A percentile compares a stretch with the other conserved stretches of the same genome.
Evolutionary conservation across 2,888 invertebrate genomes (phyloP).

Genomic region (Acronicta aceris): DNA sequence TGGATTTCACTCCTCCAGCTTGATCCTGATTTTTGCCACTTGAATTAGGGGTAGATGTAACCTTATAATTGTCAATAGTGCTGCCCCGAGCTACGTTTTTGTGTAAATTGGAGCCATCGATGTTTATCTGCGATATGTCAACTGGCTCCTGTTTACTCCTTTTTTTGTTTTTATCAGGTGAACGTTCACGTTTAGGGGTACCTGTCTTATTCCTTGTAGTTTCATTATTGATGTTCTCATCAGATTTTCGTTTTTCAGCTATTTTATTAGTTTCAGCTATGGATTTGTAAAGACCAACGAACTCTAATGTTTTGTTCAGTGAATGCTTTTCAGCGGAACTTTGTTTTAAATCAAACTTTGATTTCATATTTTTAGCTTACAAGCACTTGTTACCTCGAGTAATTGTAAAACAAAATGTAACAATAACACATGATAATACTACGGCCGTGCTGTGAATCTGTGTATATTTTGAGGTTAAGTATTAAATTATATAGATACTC

Average conservation of each 20-base stretch:
- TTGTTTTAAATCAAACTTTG: slow-evolving; percentile 65
- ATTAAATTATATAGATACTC: too few species aligned
- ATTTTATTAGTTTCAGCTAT: slow-evolving; percentile 66
- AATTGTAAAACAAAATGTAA: slow-evolving; percentile 29
- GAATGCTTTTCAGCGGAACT: slow-evolving; percentile 54
- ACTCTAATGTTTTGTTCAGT: slow-evolving; percentile 70
- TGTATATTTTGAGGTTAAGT: slow-evolving; percentile 49
- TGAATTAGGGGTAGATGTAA: slow-evolving; percentile 68
- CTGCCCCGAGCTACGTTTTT: slow-evolving; percentile 45
- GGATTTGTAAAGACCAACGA: slow-evolving; percentile 74
- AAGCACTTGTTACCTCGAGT: slow-evolving; percentile 27
- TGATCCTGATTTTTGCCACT: slow-evolving; percentile 35
- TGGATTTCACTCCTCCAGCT: slow-evolving; percentile 68
- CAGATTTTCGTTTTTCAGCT: slow-evolving; percentile 57
- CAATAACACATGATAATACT: slow-evolving; percentile 49
- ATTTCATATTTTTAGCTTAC: slow-evolving; percentile 67
- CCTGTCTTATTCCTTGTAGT: slow-evolving; percentile 47
- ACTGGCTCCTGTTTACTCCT: slow-evolving; percentile 59
- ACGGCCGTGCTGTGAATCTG: slow-evolving; percentile 3
- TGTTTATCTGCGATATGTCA: slow-evolving; percentile 63
- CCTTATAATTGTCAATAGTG: slow-evolving; percentile 51
- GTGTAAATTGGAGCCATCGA: slow-evolving; percentile 62
- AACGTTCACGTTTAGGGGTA: slow-evolving; percentile 56
- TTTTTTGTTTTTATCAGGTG: slow-evolving; percentile 65
- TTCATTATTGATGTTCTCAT: slow-evolving; percentile 48